Conservation (phyloP, 2,113 vertebrate species). For the Campylomormyrus tamandua region DNA sequence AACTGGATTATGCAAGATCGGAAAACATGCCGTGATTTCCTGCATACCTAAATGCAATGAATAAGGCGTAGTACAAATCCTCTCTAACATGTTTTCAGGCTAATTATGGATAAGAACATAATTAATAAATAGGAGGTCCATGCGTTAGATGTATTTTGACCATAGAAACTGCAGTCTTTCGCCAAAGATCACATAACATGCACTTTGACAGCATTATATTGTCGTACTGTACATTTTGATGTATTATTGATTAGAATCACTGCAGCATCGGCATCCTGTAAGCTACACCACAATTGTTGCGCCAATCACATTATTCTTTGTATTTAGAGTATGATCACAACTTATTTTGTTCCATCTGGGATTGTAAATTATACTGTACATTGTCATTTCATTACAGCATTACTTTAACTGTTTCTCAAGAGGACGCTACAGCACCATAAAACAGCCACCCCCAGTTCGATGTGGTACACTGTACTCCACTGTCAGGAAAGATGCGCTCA, state of each 20-base stretch:
- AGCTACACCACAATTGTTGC: neutral
- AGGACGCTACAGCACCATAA: conserved; percentile 28
- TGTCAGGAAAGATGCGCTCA: neutral
- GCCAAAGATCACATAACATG: neutral
- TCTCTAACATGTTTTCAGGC: neutral
- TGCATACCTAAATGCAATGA: neutral
- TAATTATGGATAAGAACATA: neutral
- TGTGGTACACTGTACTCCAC: neutral
- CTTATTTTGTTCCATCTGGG: neutral
- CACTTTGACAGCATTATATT: neutral
- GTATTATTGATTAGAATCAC: neutral
- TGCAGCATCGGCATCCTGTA: neutral
- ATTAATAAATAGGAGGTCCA: neutral
- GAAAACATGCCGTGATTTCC: neutral
- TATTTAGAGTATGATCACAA: neutral
- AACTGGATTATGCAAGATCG: neutral
- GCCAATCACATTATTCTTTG: neutral
- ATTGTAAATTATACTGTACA: neutral
- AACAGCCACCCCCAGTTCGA: neutral
- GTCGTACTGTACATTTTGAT: neutral
- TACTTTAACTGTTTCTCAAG: conserved; percentile 18
- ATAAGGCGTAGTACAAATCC: neutral
- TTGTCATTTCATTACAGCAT: neutral
- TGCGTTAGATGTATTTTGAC: neutral
- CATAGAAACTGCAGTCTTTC: neutral